Evolutionary conservation across 2,113 vertebrate genomes (phyloP), one percentile per base, ranked within the genome.

Genomic region (Martes martes): DNA sequence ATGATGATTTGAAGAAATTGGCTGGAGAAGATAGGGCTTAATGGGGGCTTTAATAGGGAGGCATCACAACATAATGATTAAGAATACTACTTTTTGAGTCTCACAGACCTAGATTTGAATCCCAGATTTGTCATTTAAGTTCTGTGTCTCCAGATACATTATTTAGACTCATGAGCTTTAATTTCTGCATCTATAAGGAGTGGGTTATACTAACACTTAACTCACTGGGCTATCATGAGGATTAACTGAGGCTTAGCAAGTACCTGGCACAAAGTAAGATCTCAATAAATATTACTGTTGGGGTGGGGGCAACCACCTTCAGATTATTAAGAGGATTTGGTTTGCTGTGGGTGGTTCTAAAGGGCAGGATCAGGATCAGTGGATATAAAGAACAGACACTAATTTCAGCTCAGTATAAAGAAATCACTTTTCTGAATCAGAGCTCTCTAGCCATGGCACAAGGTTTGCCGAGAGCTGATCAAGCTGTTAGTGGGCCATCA

Each of bases 51-150:
- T 63, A 57, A 50, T 26, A 79, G 26, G 52, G 67, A 95, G 33
- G 28, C 39, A 90, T 59, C 33, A 24, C 67, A 55, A 84, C 15
- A 39, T 93, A 67, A 87, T 80, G 74, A 76, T 91, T 95, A 78
- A 36, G 1, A 88, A 91, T 47, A 65, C 11, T 87, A 39, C 47
- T 52, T 94, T 91, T 65, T 14, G 9, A 81, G 80, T 39, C 55
- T 94, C 31, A 69, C 19, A 93, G 91, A 90, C 45, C 24, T 91
- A 78, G 24, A 86, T 74, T 90, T 93, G 42, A 97, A 81, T 80
- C 63, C 52, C 33, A 90, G 4, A 15, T 95, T 11, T 96, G 47
- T 33, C 89, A 83, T 71, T 82, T 83, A 59, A 78, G 36, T 82
- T 89, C 28, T 85, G 2, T 88, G 39, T 92, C 76, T 94, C 69